Evolutionary conservation across 1,140 invertebrate species (phyloP).

Genomic region (Portunus trituberculatus): DNA sequence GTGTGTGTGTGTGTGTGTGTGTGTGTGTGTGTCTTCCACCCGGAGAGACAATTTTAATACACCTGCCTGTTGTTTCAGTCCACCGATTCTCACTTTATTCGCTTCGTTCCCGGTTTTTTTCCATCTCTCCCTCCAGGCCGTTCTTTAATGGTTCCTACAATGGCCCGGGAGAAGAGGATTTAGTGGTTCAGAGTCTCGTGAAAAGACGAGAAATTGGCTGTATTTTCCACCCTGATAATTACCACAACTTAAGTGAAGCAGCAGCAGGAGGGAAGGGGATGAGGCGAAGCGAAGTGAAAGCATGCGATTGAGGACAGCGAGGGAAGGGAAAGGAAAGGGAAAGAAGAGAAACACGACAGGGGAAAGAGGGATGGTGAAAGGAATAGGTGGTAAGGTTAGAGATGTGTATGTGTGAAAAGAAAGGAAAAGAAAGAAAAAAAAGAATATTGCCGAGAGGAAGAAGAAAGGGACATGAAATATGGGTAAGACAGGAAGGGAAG

Average conservation of each 20-base stretch:
- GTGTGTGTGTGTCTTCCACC: background rate
- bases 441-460: no score
- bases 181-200: background rate
- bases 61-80: background rate
- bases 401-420: no score
- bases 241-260: slow-evolving; percentile 21
- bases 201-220: slow-evolving; percentile 4
- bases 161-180: background rate
- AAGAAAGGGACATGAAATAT: no score
- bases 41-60: background rate
- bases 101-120: background rate
- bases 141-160: background rate
- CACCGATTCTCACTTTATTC: background rate
- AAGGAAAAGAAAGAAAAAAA: background rate
- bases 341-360: no score
- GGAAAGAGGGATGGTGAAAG: no score
- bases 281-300: no score
- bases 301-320: no score
- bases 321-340: no score
- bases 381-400: no score
- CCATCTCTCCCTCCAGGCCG: background rate
- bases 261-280: background rate
- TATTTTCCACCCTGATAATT: slow-evolving; percentile 14
- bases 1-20: background rate
- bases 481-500: background rate